A percentile compares a stretch with the other conserved stretches of the same genome.
These are phyloP conservation scores for Leptobrachium ailaonicum DNA, from an alignment of 2,113 vertebrate species.

Conservation along the genomic window DNA sequence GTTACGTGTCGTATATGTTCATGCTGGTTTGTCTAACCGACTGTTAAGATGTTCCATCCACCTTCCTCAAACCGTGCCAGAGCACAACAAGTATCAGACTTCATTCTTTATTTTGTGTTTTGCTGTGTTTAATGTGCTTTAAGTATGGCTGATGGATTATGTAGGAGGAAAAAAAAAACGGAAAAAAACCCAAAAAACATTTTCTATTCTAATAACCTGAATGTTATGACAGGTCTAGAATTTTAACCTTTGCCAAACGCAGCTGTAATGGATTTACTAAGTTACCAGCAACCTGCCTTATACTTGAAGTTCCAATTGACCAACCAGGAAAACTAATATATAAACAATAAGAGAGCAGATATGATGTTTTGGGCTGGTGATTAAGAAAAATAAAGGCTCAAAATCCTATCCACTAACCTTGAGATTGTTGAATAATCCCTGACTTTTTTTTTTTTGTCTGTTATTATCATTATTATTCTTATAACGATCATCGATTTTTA, in stretches of 20 bases:
- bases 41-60: conserved; percentile 63
- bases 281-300: neutral
- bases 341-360: conserved; percentile 53
- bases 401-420: conserved; percentile 50
- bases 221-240: neutral
- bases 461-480: conserved; percentile 34
- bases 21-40: conserved; percentile 66
- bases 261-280: conserved; percentile 41
- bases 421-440: conserved; percentile 65
- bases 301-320: neutral
- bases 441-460: conserved; percentile 52
- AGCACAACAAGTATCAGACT: conserved; percentile 59
- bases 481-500: conserved; percentile 40
- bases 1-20: conserved; percentile 69
- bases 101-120: conserved; percentile 55
- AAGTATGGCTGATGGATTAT: conserved; percentile 55
- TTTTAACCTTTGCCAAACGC: neutral
- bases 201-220: neutral
- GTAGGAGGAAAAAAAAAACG: conserved; percentile 46
- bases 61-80: conserved; percentile 61
- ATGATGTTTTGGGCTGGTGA: conserved; percentile 59
- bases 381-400: conserved; percentile 52
- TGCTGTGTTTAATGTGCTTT: conserved; percentile 60
- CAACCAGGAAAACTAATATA: neutral
- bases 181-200: conserved; percentile 47